phyloP scores from a whole-genome alignment of 2,797 vertebrate genomes.

The Pantherophis vulpinus region DNA sequence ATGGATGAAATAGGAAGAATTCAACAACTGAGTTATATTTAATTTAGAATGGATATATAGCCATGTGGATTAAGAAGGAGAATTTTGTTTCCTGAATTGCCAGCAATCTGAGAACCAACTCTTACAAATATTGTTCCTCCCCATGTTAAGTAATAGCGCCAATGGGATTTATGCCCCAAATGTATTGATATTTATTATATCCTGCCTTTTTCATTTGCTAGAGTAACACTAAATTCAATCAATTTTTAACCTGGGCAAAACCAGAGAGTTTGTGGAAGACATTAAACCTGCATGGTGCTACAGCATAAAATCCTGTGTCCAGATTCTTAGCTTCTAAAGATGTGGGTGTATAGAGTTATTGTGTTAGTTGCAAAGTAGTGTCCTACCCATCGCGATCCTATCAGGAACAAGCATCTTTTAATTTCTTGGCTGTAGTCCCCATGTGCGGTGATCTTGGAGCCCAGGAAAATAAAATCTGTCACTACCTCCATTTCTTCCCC shows the following conservation, averaged over 20 bases:
- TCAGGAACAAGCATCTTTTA: too few species aligned
- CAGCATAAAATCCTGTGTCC: not conserved
- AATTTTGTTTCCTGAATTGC: not conserved
- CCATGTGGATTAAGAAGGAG: not conserved
- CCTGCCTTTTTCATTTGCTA: not conserved
- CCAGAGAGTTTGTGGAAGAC: not conserved
- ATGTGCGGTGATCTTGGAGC: too few species aligned
- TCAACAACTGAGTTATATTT: not conserved
- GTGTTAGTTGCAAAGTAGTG: too few species aligned
- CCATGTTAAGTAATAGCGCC: not conserved
- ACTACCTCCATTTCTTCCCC: too few species aligned
- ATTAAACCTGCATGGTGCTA: not conserved
- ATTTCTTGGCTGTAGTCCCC: too few species aligned
- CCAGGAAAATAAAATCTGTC: too few species aligned
- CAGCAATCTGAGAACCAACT: not conserved
- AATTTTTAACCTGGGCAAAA: not conserved
- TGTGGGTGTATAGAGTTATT: not conserved
- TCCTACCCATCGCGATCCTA: too few species aligned
- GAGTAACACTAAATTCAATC: not conserved
- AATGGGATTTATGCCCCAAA: not conserved
- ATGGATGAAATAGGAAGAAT: not conserved
- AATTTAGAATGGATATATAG: not conserved
- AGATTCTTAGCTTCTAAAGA: not conserved
- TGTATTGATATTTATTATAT: not conserved
- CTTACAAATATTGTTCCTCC: not conserved